phyloP scores from a whole-genome alignment of 2,113 vertebrate genomes.

The Strix uralensis region DNA sequence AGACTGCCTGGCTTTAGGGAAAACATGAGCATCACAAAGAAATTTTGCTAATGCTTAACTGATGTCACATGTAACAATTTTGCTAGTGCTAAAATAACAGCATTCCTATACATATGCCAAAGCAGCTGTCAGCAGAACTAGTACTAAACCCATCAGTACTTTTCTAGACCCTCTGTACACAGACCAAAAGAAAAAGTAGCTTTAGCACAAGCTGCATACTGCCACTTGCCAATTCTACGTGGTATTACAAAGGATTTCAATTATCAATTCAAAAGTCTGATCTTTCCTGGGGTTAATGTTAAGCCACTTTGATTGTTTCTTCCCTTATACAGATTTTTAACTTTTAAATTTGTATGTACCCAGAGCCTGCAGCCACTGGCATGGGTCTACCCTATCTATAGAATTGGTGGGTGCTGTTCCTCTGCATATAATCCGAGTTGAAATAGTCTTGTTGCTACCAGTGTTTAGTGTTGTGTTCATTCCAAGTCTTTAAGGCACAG shows the following conservation, averaged over 20 bases:
- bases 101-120: neutral
- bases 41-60: neutral
- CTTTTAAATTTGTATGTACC: neutral
- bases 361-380: neutral
- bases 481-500: neutral
- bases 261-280: neutral
- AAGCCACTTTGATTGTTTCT: neutral
- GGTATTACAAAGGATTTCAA: neutral
- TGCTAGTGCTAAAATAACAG: neutral
- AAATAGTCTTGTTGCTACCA: neutral
- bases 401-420: neutral
- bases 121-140: neutral
- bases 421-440: neutral
- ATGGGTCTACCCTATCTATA: neutral
- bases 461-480: neutral
- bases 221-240: neutral
- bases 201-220: neutral
- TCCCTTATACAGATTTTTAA: neutral
- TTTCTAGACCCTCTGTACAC: neutral
- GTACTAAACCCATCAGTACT: neutral
- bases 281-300: neutral
- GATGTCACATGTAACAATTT: neutral
- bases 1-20: neutral
- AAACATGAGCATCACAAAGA: neutral
- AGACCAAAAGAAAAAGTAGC: neutral